Evolutionary conservation across 23 tunicate genomes (phyloP), one percentile per base, ranked within the genome.

Genomic region (Styela clava): DNA sequence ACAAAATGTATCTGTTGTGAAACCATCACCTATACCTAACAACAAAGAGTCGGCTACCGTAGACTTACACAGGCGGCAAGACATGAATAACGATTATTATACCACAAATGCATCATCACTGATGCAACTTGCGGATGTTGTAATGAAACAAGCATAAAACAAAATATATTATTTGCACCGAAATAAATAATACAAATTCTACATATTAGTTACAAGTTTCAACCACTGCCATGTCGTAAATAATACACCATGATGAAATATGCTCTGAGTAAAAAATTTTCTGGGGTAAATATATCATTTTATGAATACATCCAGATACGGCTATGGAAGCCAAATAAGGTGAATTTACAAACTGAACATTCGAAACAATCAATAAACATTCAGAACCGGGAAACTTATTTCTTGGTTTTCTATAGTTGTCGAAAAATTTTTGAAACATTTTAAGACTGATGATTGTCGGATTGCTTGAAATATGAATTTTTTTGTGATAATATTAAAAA

Each of bases 41-140:
- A 18, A 26, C 5, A 18, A 34, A 3, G 77, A 3, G 3, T 5
- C 9, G 7, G 9, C 29, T 27, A 12, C 56, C 56, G 56, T 44
- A 12, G n/a, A n/a, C n/a, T 44, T 12, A 44, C 56, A 44, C 12
- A 44, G 56, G 56, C 12, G 7, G 56, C 56, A 44, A 44, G 56
- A 44, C 12, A 12, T 44, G 12, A 65, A 65, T 27, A 65, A 65
- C 18, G 77, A 71, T 3, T 34, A 30, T 22, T 31, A 3, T n/a
- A n/a, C 32, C 24, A 35, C 35, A 35, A 33, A 71, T 33, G 35
- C 35, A 32, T 71, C 77, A 30, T 71, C 77, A 5, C 35, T 71
- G 77, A 21, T 71, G 34, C 77, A 52, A 21, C 81, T 76, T 44
- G 81, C 81, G 18, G 81, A 76, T n/a, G 81, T 76, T 16, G 81